Percentiles rank a stretch among this genome's conserved stretches.
These are phyloP conservation scores for Decapterus maruadsi DNA, from an alignment of 2,797 vertebrate species.

Conservation along the genomic window DNA sequence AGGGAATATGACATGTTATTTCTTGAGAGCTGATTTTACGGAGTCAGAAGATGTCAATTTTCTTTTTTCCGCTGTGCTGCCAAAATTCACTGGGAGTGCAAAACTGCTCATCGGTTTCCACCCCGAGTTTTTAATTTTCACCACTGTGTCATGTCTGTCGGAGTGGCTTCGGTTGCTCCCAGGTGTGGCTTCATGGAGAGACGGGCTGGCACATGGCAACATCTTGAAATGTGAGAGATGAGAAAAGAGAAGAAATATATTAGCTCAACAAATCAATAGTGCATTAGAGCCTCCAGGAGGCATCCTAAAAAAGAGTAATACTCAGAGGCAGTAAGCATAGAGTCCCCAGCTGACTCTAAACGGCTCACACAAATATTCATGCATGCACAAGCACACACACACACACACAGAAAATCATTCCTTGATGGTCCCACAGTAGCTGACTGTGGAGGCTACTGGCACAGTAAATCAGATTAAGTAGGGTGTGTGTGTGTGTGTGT, in stretches of 20 bases:
- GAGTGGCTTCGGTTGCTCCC: slow-evolving; percentile 28
- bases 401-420: slow-evolving; percentile 30
- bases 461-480: slow-evolving; percentile 72
- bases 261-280: slow-evolving; percentile 84
- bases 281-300: slow-evolving; percentile 70
- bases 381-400: slow-evolving; percentile 35
- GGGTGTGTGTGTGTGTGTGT: slow-evolving; percentile 20
- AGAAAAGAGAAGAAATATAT: slow-evolving; percentile 67
- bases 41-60: background rate
- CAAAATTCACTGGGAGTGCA: slow-evolving; percentile 16
- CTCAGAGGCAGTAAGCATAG: slow-evolving; percentile 50
- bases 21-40: slow-evolving; percentile 39
- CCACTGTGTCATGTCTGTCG: background rate
- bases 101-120: slow-evolving; percentile 15
- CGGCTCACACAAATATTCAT: slow-evolving; percentile 30
- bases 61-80: background rate
- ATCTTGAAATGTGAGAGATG: slow-evolving; percentile 50
- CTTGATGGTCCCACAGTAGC: slow-evolving; percentile 49
- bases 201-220: slow-evolving; percentile 30
- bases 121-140: slow-evolving; percentile 44
- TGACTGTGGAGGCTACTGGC: slow-evolving; percentile 52
- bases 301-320: slow-evolving; percentile 72
- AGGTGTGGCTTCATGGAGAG: slow-evolving; percentile 39
- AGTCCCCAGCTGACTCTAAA: slow-evolving; percentile 54
- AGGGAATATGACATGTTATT: slow-evolving; percentile 39